Evolutionary conservation across 1,140 invertebrate species (phyloP).

Genomic region (Ptiloglossa arizonensis): DNA sequence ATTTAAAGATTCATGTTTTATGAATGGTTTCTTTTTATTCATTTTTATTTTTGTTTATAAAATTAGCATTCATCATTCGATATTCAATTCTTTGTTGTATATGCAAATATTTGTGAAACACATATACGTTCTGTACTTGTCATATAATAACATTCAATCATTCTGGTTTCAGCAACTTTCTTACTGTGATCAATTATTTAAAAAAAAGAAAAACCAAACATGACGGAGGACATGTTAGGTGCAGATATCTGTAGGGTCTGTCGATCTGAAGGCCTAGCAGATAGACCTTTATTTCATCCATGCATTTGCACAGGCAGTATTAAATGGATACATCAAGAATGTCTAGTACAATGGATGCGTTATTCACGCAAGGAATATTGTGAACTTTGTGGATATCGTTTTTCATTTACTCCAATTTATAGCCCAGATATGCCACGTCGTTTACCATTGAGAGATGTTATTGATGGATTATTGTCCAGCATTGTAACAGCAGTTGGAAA

Average conservation of each 20-base stretch:
- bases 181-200: conserved; percentile 22
- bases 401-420: conserved; percentile 99
- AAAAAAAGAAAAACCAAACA: conserved; percentile 69
- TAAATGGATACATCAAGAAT: conserved; percentile 99
- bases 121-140: not conserved
- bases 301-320: conserved; percentile 99
- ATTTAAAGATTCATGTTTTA: not conserved
- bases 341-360: conserved; percentile 93
- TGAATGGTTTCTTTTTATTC: not conserved
- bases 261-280: conserved; percentile 93
- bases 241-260: conserved; percentile 98
- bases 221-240: conserved; percentile 83
- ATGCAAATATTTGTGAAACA: not conserved
- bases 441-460: conserved; percentile 94
- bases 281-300: conserved; percentile 96
- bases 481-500: conserved; percentile 95
- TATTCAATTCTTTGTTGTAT: not conserved
- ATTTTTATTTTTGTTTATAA: not conserved
- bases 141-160: not conserved
- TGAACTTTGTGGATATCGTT: conserved; percentile 98
- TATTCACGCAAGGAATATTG: conserved; percentile 99
- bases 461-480: conserved; percentile 93
- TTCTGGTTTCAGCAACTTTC: conserved; percentile 38
- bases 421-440: conserved; percentile 99
- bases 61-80: not conserved